These are phyloP conservation scores for Dicentrarchus labrax DNA, from an alignment of 2,113 vertebrate genomes.

Conservation along the genomic window DNA sequence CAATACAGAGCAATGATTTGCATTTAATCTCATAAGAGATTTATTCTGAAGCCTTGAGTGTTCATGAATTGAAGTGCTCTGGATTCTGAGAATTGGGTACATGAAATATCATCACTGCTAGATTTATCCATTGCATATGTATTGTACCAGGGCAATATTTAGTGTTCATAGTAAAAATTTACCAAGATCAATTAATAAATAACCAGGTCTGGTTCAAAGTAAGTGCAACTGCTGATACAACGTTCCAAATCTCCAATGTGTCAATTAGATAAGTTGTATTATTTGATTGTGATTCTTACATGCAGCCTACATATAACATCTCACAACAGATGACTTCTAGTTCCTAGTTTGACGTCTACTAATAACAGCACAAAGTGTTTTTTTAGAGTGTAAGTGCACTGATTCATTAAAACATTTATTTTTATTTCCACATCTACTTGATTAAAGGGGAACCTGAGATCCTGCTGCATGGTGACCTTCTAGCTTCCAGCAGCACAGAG, in stretches of 20 bases:
- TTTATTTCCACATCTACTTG: constrained; percentile 39
- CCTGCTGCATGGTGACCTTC: constrained; percentile 50
- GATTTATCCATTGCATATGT: no score
- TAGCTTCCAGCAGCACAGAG: constrained; percentile 23
- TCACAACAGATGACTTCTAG: constrained; percentile 8
- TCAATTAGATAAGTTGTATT: background rate
- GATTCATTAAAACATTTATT: constrained; percentile 42
- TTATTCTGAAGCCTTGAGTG: constrained; percentile 8
- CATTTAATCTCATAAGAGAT: background rate
- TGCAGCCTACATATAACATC: background rate
- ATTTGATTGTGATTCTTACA: background rate
- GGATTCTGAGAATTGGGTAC: background rate
- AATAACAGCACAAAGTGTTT: constrained; percentile 14
- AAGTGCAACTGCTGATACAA: background rate
- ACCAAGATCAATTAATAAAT: background rate
- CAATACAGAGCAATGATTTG: background rate
- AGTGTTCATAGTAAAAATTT: no score
- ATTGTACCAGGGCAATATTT: no score
- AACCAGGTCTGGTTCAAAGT: background rate
- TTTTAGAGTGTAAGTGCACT: constrained; percentile 20
- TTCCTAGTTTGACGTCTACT: constrained; percentile 2
- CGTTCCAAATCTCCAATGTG: background rate
- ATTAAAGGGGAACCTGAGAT: constrained; percentile 45
- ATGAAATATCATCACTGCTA: background rate
- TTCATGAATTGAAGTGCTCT: background rate